These are phyloP conservation scores for Apostichopus japonicus DNA, from an alignment of 35 echinoderm and acorn worm species.

Conservation along the genomic window DNA sequence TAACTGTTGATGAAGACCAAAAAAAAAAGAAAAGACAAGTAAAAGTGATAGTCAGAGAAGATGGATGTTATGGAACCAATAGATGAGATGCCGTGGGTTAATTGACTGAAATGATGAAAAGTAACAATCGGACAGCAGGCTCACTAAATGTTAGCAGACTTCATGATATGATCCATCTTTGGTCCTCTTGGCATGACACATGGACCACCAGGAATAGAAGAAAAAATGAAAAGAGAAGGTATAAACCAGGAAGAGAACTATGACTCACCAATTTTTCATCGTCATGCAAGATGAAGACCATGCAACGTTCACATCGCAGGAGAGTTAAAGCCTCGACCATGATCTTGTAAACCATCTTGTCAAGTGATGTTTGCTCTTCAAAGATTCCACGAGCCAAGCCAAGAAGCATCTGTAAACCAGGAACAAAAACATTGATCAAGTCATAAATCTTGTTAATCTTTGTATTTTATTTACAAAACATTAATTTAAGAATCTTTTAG, in stretches of 20 bases:
- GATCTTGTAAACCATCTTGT: slow-evolving; percentile 90
- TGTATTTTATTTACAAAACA: no score
- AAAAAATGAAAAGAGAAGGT: background rate
- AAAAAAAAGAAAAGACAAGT: background rate
- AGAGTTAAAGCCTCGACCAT: slow-evolving; percentile 87
- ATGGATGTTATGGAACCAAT: background rate
- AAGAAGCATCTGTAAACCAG: slow-evolving; percentile 80
- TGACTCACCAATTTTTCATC: slow-evolving; percentile 82
- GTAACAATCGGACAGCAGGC: background rate
- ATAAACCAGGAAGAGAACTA: background rate
- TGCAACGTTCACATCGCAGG: slow-evolving; percentile 83
- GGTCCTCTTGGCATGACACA: background rate
- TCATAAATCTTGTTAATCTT: no score
- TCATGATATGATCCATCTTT: background rate
- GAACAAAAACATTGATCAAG: background rate
- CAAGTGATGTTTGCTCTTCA: slow-evolving; percentile 97
- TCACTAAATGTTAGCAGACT: background rate
- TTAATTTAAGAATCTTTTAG: no score
- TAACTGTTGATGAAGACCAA: background rate
- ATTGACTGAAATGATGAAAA: background rate
- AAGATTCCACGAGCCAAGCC: slow-evolving; percentile 91
- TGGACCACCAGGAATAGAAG: background rate
- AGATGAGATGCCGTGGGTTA: background rate
- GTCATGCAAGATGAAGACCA: slow-evolving; percentile 92
- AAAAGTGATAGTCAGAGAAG: background rate